Conservation (phyloP, 53 echinoderm and acorn worm genomes). For the Paracentrotus lividus region DNA sequence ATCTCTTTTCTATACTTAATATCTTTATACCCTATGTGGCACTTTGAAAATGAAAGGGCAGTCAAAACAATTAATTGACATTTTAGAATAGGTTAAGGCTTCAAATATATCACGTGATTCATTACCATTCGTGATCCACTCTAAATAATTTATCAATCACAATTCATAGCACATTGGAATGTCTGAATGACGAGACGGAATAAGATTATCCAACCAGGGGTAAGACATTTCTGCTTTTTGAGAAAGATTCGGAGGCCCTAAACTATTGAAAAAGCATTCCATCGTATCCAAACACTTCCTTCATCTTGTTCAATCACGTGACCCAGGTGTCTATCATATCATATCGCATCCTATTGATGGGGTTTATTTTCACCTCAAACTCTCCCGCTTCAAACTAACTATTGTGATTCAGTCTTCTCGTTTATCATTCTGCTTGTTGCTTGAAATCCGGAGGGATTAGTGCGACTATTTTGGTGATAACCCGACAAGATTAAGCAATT, state of each 20-base stretch:
- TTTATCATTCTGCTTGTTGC: not conserved
- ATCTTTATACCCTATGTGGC: too few relatives aligned
- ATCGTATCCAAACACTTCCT: not conserved
- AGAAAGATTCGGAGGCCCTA: too few relatives aligned
- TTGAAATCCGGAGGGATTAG: not conserved
- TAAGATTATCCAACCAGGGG: not conserved
- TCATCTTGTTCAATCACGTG: slow-evolving; percentile 3
- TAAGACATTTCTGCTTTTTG: not conserved
- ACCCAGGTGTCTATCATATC: slow-evolving; percentile 49
- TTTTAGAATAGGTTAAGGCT: not conserved
- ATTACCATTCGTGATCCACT: not conserved
- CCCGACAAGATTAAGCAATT: slow-evolving; percentile 57
- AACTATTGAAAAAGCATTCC: too few relatives aligned
- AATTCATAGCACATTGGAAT: too few relatives aligned
- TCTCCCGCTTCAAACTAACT: too few relatives aligned
- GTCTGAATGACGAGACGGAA: too few relatives aligned
- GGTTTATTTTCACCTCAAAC: slow-evolving; percentile 28
- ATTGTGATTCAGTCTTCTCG: slow-evolving; percentile 57
- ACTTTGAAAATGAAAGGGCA: too few relatives aligned
- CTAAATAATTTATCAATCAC: too few relatives aligned
- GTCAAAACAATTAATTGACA: too few relatives aligned
- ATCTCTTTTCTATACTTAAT: too few relatives aligned
- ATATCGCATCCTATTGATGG: slow-evolving; percentile 33
- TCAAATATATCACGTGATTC: not conserved
- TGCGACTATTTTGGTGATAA: slow-evolving; percentile 62